phyloP scores from a whole-genome alignment of 2,888 invertebrate genomes.

The Dione vanillae region DNA sequence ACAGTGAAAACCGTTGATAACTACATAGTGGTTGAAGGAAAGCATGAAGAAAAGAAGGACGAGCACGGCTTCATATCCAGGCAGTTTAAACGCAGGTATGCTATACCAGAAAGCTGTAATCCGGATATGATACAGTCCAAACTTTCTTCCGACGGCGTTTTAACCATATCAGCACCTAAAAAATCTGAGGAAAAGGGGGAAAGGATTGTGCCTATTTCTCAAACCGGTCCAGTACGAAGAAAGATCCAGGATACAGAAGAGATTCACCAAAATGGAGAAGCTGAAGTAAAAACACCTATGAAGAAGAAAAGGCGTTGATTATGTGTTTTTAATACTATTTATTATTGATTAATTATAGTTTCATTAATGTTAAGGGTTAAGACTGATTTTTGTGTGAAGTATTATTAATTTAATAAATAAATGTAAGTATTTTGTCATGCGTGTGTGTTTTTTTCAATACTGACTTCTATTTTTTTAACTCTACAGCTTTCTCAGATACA shows the following conservation, averaged over 20 bases:
- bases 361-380: neutral
- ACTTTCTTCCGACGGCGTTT: constrained; percentile 90
- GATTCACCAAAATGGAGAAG: constrained; percentile 51
- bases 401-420: constrained; percentile 9
- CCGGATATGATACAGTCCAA: constrained; percentile 88
- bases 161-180: constrained; percentile 87
- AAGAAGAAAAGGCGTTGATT: constrained; percentile 68
- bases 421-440: too few relatives aligned
- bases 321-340: neutral
- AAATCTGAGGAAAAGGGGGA: constrained; percentile 63
- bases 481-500: neutral
- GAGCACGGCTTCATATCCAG: constrained; percentile 89
- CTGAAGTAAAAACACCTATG: constrained; percentile 60
- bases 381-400: constrained; percentile 15
- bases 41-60: constrained; percentile 91
- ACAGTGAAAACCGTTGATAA: constrained; percentile 89
- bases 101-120: constrained; percentile 89
- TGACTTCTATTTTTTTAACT: too few relatives aligned
- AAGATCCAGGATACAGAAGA: constrained; percentile 67
- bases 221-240: constrained; percentile 84
- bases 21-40: constrained; percentile 89
- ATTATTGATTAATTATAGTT: neutral
- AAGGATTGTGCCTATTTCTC: constrained; percentile 84
- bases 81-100: constrained; percentile 89
- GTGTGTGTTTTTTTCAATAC: neutral